phyloP scores from a whole-genome alignment of 1,140 invertebrate genomes.

The Lithobius niger region DNA sequence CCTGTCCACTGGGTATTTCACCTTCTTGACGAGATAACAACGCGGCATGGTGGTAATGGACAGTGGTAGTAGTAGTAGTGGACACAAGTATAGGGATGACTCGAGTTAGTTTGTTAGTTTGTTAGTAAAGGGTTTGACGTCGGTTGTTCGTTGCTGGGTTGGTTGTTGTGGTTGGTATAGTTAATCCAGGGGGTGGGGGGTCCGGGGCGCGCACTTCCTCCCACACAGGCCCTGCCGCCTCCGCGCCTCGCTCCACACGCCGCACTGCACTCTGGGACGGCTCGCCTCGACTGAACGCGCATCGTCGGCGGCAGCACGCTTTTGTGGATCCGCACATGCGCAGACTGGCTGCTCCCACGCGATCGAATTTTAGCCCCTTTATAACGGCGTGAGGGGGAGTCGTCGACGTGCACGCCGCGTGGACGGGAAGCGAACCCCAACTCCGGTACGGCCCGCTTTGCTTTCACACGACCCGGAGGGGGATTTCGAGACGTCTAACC shows the following conservation, averaged over 20 bases:
- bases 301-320: not conserved
- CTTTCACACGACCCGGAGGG: no score
- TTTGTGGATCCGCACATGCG: not conserved
- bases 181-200: not conserved
- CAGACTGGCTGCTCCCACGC: not conserved
- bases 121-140: not conserved
- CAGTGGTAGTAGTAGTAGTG: not conserved
- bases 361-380: not conserved
- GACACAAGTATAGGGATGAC: not conserved
- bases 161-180: not conserved
- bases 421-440: no score
- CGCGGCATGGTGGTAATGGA: conserved; percentile 16
- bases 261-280: conserved; percentile 4
- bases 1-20: conserved; percentile 17
- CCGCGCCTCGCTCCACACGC: conserved; percentile 3
- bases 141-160: not conserved
- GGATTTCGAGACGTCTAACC: no score
- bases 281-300: conserved; percentile 2
- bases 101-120: not conserved
- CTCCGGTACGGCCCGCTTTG: no score
- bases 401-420: no score
- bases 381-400: no score
- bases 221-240: not conserved
- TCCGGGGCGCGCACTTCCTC: not conserved
- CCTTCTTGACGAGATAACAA: conserved; percentile 22